These are phyloP conservation scores for Acanthosoma haemorrhoidale DNA, from an alignment of 2,888 invertebrate genomes.

Conservation along the genomic window DNA sequence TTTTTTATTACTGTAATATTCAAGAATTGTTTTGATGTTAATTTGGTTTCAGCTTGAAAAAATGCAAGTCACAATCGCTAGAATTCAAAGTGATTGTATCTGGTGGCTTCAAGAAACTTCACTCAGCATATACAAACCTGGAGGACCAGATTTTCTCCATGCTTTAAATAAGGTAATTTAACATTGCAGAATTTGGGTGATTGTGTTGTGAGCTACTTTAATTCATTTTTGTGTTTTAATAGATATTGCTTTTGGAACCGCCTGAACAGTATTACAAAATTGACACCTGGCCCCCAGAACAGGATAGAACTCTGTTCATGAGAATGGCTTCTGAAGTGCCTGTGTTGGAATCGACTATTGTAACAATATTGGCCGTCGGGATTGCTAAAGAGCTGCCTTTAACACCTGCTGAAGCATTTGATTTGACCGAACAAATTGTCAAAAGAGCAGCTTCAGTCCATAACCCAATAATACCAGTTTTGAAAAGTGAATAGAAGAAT, in stretches of 20 bases:
- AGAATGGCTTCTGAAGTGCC: conserved; percentile 84
- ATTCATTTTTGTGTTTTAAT: conserved; percentile 25
- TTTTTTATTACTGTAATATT: neutral
- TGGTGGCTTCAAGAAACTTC: conserved; percentile 84
- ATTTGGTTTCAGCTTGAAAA: conserved; percentile 41
- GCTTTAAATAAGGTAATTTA: conserved; percentile 64
- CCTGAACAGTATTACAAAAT: conserved; percentile 75
- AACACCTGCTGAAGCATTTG: conserved; percentile 74
- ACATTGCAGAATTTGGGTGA: neutral
- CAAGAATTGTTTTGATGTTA: neutral
- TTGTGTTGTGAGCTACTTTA: neutral
- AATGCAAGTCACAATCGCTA: conserved; percentile 50
- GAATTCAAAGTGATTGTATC: conserved; percentile 77
- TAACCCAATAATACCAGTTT: conserved; percentile 60
- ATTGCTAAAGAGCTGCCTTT: conserved; percentile 74
- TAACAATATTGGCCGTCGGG: conserved; percentile 77
- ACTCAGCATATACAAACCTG: conserved; percentile 65
- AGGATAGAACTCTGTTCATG: conserved; percentile 71
- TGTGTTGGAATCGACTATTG: conserved; percentile 74
- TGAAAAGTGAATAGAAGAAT: conserved; percentile 48
- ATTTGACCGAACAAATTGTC: conserved; percentile 77
- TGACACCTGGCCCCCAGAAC: conserved; percentile 88
- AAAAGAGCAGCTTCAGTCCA: conserved; percentile 73
- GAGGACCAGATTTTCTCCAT: conserved; percentile 66
- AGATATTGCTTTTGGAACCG: conserved; percentile 67